A percentile compares a stretch with the other conserved stretches of the same genome.
phyloP scores from a whole-genome alignment of 2,888 invertebrate species.

The Arctia plantaginis region DNA sequence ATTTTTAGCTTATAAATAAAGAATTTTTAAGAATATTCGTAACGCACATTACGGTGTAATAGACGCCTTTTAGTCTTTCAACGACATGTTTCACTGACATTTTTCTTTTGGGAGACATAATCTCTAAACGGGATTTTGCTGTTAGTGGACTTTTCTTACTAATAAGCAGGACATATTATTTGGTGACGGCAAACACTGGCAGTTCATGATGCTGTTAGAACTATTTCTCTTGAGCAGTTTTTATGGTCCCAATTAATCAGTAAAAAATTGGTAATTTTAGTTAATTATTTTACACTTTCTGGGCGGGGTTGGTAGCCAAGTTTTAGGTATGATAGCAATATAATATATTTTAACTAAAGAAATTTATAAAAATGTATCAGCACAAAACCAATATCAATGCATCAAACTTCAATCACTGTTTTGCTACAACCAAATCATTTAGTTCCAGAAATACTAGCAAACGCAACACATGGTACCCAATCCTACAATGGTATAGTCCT shows the following conservation, averaged over 20 bases:
- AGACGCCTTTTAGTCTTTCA: slow-evolving; percentile 25
- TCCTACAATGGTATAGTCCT: slow-evolving; percentile 21
- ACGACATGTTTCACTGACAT: slow-evolving; percentile 46
- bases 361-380: neutral
- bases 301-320: too few species aligned
- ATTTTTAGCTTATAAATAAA: neutral
- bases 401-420: slow-evolving; percentile 11
- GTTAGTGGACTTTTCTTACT: slow-evolving; percentile 49
- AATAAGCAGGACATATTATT: slow-evolving; percentile 45
- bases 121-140: slow-evolving; percentile 42
- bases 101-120: slow-evolving; percentile 55
- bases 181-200: slow-evolving; percentile 22
- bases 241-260: neutral
- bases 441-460: slow-evolving; percentile 5
- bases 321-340: too few species aligned
- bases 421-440: slow-evolving; percentile 8
- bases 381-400: neutral
- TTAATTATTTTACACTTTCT: neutral
- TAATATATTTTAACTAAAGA: too few species aligned
- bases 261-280: neutral
- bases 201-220: slow-evolving; percentile 31
- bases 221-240: slow-evolving; percentile 21
- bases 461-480: slow-evolving; percentile 28
- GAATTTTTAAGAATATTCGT: neutral
- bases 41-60: slow-evolving; percentile 26